A percentile compares a stretch with the other conserved stretches of the same genome.
phyloP scores from a whole-genome alignment of 2,113 vertebrate genomes.

The Epinephelus moara region DNA sequence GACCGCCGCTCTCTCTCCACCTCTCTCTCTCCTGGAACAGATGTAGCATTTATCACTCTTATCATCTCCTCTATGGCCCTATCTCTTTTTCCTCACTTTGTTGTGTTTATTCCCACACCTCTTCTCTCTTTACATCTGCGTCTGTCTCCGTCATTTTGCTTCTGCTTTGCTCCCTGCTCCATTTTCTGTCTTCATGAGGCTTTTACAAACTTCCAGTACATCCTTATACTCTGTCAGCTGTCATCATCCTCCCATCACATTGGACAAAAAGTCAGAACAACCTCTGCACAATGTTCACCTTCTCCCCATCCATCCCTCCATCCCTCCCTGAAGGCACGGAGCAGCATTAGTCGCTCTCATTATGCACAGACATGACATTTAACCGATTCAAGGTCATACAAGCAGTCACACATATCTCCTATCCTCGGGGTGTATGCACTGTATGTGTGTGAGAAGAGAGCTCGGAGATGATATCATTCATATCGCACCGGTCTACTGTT shows the following conservation, averaged over 20 bases:
- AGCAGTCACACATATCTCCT: conserved; percentile 34
- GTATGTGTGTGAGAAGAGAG: background rate
- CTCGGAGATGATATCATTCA: conserved; percentile 30
- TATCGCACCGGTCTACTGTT: conserved; percentile 47
- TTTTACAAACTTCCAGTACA: conserved; percentile 5
- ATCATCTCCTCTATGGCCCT: background rate
- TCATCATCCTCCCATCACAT: background rate
- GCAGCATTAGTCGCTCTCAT: conserved; percentile 49
- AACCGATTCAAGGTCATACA: conserved; percentile 59
- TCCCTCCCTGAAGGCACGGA: conserved; percentile 19
- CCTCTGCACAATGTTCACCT: background rate
- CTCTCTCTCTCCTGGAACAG: conserved; percentile 4
- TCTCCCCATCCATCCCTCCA: background rate
- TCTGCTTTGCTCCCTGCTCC: background rate
- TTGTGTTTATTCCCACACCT: background rate
- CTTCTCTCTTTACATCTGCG: background rate
- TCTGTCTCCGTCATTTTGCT: background rate
- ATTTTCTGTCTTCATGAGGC: background rate
- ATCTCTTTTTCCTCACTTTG: background rate
- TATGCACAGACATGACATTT: conserved; percentile 60
- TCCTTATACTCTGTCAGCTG: conserved; percentile 8
- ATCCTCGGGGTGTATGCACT: conserved; percentile 18
- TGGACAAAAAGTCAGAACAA: conserved; percentile 35
- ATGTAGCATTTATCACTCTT: background rate
- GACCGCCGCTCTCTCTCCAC: background rate